Conservation (phyloP, 2,113 vertebrate genomes). For the Sitta europaea region DNA sequence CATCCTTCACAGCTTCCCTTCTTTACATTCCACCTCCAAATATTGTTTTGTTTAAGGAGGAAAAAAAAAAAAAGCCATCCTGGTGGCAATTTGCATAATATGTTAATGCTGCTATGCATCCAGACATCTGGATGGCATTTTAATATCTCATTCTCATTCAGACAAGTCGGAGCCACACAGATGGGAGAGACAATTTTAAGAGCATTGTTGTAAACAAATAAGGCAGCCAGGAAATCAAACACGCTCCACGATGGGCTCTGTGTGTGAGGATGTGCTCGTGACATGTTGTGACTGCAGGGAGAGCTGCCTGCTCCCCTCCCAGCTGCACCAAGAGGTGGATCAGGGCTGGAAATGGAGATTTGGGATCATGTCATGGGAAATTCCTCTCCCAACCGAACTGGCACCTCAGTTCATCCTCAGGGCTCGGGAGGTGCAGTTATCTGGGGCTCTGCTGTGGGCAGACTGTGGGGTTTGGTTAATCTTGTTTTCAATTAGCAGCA, state of each 20-base stretch:
- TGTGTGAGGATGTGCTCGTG: neutral
- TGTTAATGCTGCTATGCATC: constrained; percentile 69
- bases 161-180: constrained; percentile 75
- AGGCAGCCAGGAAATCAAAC: constrained; percentile 78
- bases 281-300: constrained; percentile 49
- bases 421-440: neutral
- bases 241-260: constrained; percentile 18
- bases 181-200: constrained; percentile 77
- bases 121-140: constrained; percentile 83
- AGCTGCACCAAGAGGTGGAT: neutral
- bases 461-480: neutral
- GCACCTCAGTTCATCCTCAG: neutral
- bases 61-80: constrained; percentile 20
- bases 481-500: neutral
- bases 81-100: constrained; percentile 74
- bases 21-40: constrained; percentile 65
- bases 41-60: constrained; percentile 68
- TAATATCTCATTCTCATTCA: constrained; percentile 82
- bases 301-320: constrained; percentile 15
- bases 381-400: neutral
- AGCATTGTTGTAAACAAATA: constrained; percentile 81
- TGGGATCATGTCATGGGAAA: neutral
- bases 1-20: constrained; percentile 56
- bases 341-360: neutral
- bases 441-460: neutral